phyloP scores from a whole-genome alignment of 2,797 vertebrate species.

The Rachycentron canadum region DNA sequence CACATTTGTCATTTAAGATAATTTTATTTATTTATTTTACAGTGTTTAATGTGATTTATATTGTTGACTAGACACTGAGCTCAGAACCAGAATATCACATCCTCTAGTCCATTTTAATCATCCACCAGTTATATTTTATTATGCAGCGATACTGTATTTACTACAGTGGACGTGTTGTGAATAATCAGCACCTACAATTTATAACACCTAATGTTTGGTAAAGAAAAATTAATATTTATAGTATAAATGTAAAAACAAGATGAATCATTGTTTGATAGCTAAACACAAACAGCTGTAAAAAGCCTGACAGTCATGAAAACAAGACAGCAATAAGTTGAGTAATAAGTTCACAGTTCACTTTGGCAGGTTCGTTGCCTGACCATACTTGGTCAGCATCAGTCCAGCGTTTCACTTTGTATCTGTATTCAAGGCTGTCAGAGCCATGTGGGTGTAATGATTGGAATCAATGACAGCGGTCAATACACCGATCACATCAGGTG shows the following conservation, averaged over 20 bases:
- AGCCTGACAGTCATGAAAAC: too few species aligned
- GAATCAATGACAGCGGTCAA: slow-evolving; percentile 20
- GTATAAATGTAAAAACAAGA: too few species aligned
- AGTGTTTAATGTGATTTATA: neutral
- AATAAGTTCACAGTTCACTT: neutral
- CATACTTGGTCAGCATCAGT: neutral
- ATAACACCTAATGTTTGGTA: neutral
- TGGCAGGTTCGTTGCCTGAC: neutral
- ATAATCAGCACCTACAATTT: neutral
- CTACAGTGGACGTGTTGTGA: neutral
- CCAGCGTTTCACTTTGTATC: neutral
- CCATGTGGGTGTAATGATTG: neutral
- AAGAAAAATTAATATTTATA: neutral
- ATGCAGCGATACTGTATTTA: neutral
- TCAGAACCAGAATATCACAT: neutral
- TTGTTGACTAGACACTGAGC: too few species aligned
- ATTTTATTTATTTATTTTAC: too few species aligned
- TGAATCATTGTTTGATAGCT: neutral
- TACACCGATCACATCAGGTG: neutral
- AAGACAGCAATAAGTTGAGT: too few species aligned
- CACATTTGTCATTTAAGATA: too few species aligned
- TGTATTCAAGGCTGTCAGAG: neutral
- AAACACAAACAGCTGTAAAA: neutral
- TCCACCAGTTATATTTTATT: neutral
- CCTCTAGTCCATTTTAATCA: neutral